Conservation (phyloP, 2,888 invertebrate species). For the Lymantria dispar region DNA sequence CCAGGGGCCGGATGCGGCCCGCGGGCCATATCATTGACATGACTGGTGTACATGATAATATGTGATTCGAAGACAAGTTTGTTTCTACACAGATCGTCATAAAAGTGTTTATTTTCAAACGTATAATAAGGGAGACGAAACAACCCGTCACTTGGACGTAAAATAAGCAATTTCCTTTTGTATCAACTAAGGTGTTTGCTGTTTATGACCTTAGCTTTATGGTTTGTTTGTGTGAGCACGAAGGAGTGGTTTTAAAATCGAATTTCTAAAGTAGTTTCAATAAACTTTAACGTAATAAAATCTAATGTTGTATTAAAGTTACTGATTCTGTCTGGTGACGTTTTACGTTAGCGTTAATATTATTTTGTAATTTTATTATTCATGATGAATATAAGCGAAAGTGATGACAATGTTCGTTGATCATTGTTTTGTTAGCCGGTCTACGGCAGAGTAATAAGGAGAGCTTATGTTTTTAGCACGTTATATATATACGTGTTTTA, state of each 20-base stretch:
- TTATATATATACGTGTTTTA: too few relatives aligned
- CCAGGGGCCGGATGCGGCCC: too few relatives aligned
- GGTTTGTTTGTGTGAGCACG: slow-evolving; percentile 67
- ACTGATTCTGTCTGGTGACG: slow-evolving; percentile 21
- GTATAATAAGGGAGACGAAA: slow-evolving; percentile 63
- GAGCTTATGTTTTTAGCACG: too few relatives aligned
- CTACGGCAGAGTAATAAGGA: too few relatives aligned
- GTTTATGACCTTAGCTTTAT: slow-evolving; percentile 72
- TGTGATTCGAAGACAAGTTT: slow-evolving; percentile 16
- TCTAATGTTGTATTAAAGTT: slow-evolving; percentile 32
- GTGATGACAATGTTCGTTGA: too few relatives aligned
- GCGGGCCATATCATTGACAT: too few relatives aligned
- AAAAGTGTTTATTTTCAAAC: slow-evolving; percentile 67
- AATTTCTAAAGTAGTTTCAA: slow-evolving; percentile 58
- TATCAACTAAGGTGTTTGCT: slow-evolving; percentile 71
- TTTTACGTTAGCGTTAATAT: neutral
- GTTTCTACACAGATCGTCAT: slow-evolving; percentile 41
- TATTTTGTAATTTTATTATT: neutral
- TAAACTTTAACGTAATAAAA: slow-evolving; percentile 44
- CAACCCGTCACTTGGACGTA: slow-evolving; percentile 66
- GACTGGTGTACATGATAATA: slow-evolving; percentile 1
- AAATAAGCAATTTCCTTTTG: slow-evolving; percentile 80
- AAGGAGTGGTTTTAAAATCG: slow-evolving; percentile 59
- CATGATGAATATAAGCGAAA: too few relatives aligned
- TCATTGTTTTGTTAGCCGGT: too few relatives aligned